Percentiles rank a stretch among this genome's conserved stretches.
These are phyloP conservation scores for Cynocephalus volans DNA, from an alignment of 2,113 vertebrate species.

Conservation along the genomic window DNA sequence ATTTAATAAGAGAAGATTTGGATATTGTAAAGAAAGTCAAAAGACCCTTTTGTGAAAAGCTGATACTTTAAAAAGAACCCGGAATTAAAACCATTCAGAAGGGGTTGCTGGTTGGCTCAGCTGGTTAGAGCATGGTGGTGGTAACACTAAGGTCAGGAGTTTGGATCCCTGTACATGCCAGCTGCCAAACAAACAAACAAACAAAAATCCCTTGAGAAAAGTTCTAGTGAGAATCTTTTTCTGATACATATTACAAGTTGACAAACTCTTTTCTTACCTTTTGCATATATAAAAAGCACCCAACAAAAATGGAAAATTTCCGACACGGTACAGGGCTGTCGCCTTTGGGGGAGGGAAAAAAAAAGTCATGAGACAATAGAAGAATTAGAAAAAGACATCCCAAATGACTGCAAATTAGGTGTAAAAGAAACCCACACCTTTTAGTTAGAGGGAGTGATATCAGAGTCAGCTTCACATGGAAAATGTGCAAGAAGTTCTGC, in stretches of 20 bases:
- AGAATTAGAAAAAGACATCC: conserved; percentile 43
- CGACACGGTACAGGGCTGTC: conserved; percentile 95
- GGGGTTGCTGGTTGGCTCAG: no score
- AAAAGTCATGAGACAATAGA: conserved; percentile 70
- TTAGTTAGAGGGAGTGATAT: not conserved
- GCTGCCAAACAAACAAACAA: no score
- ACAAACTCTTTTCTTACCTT: conserved; percentile 91
- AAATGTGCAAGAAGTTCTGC: not conserved
- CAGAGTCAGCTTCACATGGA: not conserved
- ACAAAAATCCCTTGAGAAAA: not conserved
- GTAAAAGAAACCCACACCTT: conserved; percentile 10
- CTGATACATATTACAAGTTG: not conserved
- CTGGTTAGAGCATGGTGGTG: no score
- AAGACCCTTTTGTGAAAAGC: not conserved
- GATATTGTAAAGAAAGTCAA: not conserved
- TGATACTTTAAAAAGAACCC: not conserved
- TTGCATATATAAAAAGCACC: conserved; percentile 96
- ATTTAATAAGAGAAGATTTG: not conserved
- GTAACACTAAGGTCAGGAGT: no score
- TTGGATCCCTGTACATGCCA: no score
- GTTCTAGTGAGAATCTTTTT: conserved; percentile 11
- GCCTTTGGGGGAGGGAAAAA: conserved; percentile 87
- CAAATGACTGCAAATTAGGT: not conserved
- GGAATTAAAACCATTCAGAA: not conserved
- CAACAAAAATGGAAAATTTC: conserved; percentile 98